Evolutionary conservation across 1,140 invertebrate genomes (phyloP), one percentile per base, ranked within the genome.

Genomic region (Trissolcus basalis): DNA sequence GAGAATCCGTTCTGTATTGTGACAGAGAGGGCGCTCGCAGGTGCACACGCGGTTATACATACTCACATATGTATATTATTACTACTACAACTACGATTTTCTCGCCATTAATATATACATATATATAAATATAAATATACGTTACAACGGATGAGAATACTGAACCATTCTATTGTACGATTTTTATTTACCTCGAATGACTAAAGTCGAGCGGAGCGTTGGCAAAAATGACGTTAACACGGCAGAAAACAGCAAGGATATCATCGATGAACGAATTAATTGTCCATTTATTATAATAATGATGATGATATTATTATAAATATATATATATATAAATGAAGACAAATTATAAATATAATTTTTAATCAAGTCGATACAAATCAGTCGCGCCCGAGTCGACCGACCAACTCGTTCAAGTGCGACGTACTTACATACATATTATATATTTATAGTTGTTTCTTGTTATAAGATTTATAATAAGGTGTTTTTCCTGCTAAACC

Each of bases 391-490:
- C 55, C 51, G 63, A 53, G 32, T 32, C 55, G 47, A 47, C 68
- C 53, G 48, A 53, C 72, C 45, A 60, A 72, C 58, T 59, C 59
- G 45, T 56, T 72, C 15, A 63, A 44, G 39, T 67, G 70, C 70
- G 61, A 74, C 56, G 56, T 67, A 67, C 63, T 74, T 74, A 74
- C 53, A 73, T 54, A 60, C 44, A 73, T 68, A 64, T 64, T 75
- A 69, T 75, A 74, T 79, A 75, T 72, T 75, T 79, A 72, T 79
- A 81, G 64, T 77, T 79, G 74, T 80, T 80, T 81, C 80, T 80
- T 79, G 79, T 78, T 82, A 78, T 74, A 78, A 71, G 67, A 76
- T 80, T 79, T 80, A 79, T 75, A 77, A 69, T 70, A 67, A 75
- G 71, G 27, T 76, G 74, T 81, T 77, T 74, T 64, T 65, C 76